Percentiles rank a stretch among this genome's conserved stretches.
Conservation (phyloP, 2,888 invertebrate species). For the Heteromyza rotundicornis region DNA sequence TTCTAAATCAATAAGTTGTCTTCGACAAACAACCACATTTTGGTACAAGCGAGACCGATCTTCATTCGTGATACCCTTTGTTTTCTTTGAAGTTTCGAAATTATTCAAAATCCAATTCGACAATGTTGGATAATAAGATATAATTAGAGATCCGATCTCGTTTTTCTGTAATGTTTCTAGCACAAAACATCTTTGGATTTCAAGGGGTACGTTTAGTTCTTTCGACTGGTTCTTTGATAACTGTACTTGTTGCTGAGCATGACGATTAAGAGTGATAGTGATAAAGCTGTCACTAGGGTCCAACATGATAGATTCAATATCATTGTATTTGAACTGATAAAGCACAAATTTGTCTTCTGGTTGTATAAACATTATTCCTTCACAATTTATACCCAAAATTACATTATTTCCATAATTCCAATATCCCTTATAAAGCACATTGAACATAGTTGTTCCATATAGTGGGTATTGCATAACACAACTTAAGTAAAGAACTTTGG, state of each 20-base stretch:
- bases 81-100: constrained; percentile 69
- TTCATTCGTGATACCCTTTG: constrained; percentile 81
- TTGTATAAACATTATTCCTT: constrained; percentile 89
- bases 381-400: constrained; percentile 86
- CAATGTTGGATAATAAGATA: constrained; percentile 86
- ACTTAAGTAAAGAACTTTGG: constrained; percentile 90
- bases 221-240: constrained; percentile 37
- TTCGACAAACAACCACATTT: constrained; percentile 82
- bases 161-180: constrained; percentile 89
- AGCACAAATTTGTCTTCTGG: constrained; percentile 91
- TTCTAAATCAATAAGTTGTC: constrained; percentile 83
- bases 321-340: constrained; percentile 87
- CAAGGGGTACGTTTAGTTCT: constrained; percentile 40
- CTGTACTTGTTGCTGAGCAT: constrained; percentile 57
- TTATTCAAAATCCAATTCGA: constrained; percentile 83
- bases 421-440: constrained; percentile 90
- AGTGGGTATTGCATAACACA: constrained; percentile 97
- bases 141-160: constrained; percentile 90
- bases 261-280: constrained; percentile 82
- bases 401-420: constrained; percentile 82
- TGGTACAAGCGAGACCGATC: constrained; percentile 87
- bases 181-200: constrained; percentile 83
- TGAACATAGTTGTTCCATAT: constrained; percentile 85
- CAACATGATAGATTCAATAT: constrained; percentile 88
- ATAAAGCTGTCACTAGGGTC: constrained; percentile 93